Base-by-base conservation (phyloP, 2,797 vertebrate species). In the Schizopygopsis pylzovi region DNA sequence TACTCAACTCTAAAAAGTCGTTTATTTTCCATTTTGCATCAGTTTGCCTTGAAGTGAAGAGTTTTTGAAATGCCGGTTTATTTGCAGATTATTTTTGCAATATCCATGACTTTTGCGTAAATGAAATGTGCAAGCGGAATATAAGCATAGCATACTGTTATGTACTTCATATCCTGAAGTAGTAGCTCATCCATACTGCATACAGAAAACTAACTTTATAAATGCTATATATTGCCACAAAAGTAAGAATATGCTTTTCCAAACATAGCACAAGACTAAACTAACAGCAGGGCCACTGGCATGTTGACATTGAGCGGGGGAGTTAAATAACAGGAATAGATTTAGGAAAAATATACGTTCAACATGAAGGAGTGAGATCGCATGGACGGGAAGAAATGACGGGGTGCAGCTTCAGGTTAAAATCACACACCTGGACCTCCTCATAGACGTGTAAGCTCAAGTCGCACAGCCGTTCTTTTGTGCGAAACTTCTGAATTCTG, bases 381-480 rank as follows among this genome's bases (percentile, higher is more conserved):
- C 61, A 54, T 33, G 39, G 56, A 79, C 1, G 11, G 76, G 63
- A 22, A 45, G 81, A 72, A 56, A 72, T 45, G 70, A 84, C 47
- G n/a, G 20, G 49, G 72, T 80, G 54, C 56, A 63, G 75, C 52
- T 22, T 49, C 82, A 67, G 85, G 85, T 85, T 89, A 86, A 78
- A 82, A 88, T 86, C 86, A 87, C 88, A 89, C 83, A 89, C 79
- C 85, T 85, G 82, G 85, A 49, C 37, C 67, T 67, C 79, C 77
- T 82, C 52, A 73, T n/a, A 63, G 79, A 79, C 20, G 75, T 87
- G 68, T 67, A 75, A 84, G 63, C 86, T 33, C 75, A 65, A 72
- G 11, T 8, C 49, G 25, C 41, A 88, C 45, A 88, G 70, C 41
- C 41, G 39, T n/a, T 41, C 59, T 59, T 83, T 75, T 86, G 87